These are phyloP conservation scores for Hyles euphorbiae DNA, from an alignment of 1,140 invertebrate species.

Conservation along the genomic window DNA sequence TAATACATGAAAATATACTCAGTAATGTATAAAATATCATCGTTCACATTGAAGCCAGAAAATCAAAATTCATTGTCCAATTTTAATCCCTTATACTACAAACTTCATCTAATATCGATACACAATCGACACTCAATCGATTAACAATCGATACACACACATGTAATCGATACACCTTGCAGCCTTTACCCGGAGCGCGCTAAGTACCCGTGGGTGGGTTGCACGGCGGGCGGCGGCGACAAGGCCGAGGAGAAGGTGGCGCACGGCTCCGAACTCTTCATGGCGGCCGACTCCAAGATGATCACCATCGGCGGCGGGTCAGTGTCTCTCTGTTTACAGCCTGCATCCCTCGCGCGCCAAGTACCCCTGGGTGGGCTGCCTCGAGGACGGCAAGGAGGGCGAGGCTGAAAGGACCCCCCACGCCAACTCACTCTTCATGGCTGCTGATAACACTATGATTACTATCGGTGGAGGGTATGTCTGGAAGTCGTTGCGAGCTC, in stretches of 20 bases:
- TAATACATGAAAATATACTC: too few species aligned
- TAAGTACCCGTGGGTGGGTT: slow-evolving; percentile 95
- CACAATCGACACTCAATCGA: neutral
- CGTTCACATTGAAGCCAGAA: too few species aligned
- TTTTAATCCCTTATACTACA: too few species aligned
- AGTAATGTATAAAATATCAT: too few species aligned
- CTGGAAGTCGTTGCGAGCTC: neutral
- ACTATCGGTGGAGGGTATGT: slow-evolving; percentile 79
- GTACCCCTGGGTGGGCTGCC: slow-evolving; percentile 92
- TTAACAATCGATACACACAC: neutral
- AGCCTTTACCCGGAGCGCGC: slow-evolving; percentile 88
- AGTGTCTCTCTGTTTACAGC: slow-evolving; percentile 40
- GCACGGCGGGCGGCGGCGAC: slow-evolving; percentile 71
- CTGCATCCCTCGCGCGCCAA: slow-evolving; percentile 89
- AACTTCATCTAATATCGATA: too few species aligned
- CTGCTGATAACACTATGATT: slow-evolving; percentile 93
- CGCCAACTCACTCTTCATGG: slow-evolving; percentile 93
- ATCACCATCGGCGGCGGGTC: slow-evolving; percentile 84
- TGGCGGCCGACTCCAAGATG: slow-evolving; percentile 96
- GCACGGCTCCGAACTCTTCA: slow-evolving; percentile 94
- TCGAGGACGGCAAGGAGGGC: slow-evolving; percentile 57
- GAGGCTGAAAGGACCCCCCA: slow-evolving; percentile 81
- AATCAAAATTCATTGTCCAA: too few species aligned
- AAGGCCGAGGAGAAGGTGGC: slow-evolving; percentile 78
- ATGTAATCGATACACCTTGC: slow-evolving; percentile 24